These are phyloP conservation scores for Corythornis cristatus DNA, from an alignment of 2,113 vertebrate genomes.

Conservation along the genomic window DNA sequence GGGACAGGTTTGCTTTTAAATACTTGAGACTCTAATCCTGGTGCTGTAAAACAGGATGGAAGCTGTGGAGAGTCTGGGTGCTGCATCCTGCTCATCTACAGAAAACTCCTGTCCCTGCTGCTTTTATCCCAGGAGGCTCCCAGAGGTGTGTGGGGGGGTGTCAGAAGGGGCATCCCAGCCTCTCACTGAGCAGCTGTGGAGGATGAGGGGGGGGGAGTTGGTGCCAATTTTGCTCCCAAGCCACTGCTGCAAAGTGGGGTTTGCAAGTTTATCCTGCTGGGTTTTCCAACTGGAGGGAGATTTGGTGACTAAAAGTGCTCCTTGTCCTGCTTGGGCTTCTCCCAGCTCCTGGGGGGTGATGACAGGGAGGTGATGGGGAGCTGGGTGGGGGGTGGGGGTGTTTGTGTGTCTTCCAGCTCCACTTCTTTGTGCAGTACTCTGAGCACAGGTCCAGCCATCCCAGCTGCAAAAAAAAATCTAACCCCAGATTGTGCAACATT, in stretches of 20 bases:
- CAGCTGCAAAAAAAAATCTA: neutral
- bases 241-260: neutral
- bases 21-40: accelerated
- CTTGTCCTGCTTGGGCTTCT: neutral
- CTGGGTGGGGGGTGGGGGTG: no score
- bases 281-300: neutral
- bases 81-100: neutral
- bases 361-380: accelerated
- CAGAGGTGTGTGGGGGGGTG: accelerated
- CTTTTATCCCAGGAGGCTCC: neutral
- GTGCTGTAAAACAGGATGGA: neutral
- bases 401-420: neutral
- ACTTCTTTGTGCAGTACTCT: neutral
- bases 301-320: no score
- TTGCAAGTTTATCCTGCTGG: neutral
- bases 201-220: no score
- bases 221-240: neutral
- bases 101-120: neutral
- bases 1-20: neutral
- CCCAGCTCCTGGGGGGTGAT: neutral
- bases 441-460: accelerated
- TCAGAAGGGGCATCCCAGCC: neutral
- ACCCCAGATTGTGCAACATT: accelerated
- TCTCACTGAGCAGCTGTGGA: accelerated
- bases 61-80: neutral